Evolutionary conservation across 2,888 invertebrate genomes (phyloP).

Genomic region (Acronicta psi): DNA sequence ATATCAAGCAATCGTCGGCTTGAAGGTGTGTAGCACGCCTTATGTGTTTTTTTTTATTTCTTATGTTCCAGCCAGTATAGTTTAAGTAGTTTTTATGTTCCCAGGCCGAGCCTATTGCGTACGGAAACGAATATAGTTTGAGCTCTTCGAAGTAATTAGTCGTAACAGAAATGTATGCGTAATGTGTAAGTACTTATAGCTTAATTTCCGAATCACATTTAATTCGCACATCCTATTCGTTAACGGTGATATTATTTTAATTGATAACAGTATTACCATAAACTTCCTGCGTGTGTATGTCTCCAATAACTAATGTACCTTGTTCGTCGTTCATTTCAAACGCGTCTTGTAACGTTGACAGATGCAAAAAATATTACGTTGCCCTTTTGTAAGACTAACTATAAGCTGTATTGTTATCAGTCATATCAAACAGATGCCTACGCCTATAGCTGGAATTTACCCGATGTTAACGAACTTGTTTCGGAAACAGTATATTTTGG

Average conservation of each 20-base stretch:
- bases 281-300: slow-evolving; percentile 42
- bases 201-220: not conserved
- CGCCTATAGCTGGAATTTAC: too few relatives aligned
- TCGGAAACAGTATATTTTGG: too few relatives aligned
- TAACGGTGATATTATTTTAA: slow-evolving; percentile 7
- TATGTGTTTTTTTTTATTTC: too few relatives aligned
- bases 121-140: too few relatives aligned
- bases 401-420: not conserved
- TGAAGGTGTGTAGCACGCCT: too few relatives aligned
- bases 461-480: too few relatives aligned
- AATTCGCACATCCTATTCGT: not conserved
- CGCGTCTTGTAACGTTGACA: slow-evolving; percentile 17
- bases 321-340: slow-evolving; percentile 27
- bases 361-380: slow-evolving; percentile 34
- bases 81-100: too few relatives aligned
- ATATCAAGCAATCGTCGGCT: too few relatives aligned
- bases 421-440: not conserved
- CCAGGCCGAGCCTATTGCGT: too few relatives aligned
- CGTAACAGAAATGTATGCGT: too few relatives aligned
- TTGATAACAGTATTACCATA: slow-evolving; percentile 5
- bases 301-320: slow-evolving; percentile 22
- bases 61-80: too few relatives aligned
- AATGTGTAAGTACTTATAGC: not conserved
- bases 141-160: too few relatives aligned
- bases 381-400: not conserved